These are phyloP conservation scores for Rhinolophus sinicus DNA, from an alignment of 2,113 vertebrate species.

Conservation along the genomic window DNA sequence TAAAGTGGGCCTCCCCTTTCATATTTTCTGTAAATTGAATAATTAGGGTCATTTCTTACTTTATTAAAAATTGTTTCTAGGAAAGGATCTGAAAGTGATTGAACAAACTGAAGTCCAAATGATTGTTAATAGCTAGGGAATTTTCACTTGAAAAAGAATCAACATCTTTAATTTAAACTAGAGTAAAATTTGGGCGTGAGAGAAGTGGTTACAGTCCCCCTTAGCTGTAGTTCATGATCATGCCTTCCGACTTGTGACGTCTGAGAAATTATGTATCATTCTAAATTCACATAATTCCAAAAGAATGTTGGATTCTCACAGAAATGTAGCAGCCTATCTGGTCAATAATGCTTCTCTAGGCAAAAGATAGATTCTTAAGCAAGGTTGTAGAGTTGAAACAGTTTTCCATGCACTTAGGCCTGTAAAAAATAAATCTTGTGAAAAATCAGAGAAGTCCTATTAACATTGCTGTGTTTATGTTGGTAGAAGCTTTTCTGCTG, in stretches of 20 bases:
- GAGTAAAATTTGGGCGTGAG: background rate
- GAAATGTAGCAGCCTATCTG: background rate
- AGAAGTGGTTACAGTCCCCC: background rate
- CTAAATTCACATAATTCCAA: background rate
- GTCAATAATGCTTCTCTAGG: background rate
- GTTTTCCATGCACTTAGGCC: background rate
- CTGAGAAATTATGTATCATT: background rate
- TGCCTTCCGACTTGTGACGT: background rate
- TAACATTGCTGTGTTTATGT: background rate
- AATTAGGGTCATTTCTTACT: background rate
- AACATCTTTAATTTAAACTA: background rate
- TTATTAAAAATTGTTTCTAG: background rate
- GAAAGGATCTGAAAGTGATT: background rate
- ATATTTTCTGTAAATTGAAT: background rate
- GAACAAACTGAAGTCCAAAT: background rate
- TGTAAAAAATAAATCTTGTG: background rate
- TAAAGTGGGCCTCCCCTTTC: background rate
- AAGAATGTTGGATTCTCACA: background rate
- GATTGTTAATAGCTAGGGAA: background rate
- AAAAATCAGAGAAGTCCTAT: background rate
- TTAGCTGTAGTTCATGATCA: background rate
- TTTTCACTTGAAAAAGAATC: slow-evolving; percentile 7
- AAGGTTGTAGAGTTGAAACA: background rate
- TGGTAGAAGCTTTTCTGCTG: background rate
- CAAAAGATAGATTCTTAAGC: background rate